phyloP scores from a whole-genome alignment of 2,888 invertebrate genomes.

The Pyrochroa serraticornis region DNA sequence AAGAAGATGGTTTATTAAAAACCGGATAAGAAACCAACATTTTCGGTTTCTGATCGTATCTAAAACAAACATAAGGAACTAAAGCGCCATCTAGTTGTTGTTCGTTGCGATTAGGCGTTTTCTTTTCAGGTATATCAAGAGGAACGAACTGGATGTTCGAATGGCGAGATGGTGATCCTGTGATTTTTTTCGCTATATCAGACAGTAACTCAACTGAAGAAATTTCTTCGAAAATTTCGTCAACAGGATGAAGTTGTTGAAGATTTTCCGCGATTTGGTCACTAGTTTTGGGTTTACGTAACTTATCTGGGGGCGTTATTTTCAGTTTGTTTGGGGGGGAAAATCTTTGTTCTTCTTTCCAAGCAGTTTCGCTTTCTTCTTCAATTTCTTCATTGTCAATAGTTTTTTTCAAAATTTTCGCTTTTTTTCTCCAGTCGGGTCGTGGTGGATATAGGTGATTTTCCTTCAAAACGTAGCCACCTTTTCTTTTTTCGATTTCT shows the following conservation, averaged over 20 bases:
- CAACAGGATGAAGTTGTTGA: too few species aligned
- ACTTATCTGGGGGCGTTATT: too few species aligned
- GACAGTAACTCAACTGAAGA: slow-evolving; percentile 7
- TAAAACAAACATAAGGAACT: slow-evolving; percentile 32
- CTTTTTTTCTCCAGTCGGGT: too few species aligned
- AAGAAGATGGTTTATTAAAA: slow-evolving; percentile 1
- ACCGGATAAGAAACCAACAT: slow-evolving; percentile 38
- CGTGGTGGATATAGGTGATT: too few species aligned
- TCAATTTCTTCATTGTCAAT: slow-evolving; percentile 15
- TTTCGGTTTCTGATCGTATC: slow-evolving; percentile 24
- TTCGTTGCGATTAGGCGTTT: not conserved
- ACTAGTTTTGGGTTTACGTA: too few species aligned
- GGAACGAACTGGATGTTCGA: slow-evolving; percentile 15
- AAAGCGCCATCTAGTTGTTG: slow-evolving; percentile 15
- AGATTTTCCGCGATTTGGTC: too few species aligned
- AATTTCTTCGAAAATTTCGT: slow-evolving; percentile 9
- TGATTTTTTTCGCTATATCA: slow-evolving; percentile 3
- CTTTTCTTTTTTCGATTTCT: too few species aligned
- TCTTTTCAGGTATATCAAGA: slow-evolving; percentile 9
- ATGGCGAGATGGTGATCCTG: not conserved
- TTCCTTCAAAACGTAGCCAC: too few species aligned
- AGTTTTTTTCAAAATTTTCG: too few species aligned
- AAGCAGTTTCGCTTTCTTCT: not conserved
- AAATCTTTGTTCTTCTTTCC: too few species aligned
- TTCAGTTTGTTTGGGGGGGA: too few species aligned